Conservation (phyloP, 2,888 invertebrate species). For the Orgyia antiqua region DNA sequence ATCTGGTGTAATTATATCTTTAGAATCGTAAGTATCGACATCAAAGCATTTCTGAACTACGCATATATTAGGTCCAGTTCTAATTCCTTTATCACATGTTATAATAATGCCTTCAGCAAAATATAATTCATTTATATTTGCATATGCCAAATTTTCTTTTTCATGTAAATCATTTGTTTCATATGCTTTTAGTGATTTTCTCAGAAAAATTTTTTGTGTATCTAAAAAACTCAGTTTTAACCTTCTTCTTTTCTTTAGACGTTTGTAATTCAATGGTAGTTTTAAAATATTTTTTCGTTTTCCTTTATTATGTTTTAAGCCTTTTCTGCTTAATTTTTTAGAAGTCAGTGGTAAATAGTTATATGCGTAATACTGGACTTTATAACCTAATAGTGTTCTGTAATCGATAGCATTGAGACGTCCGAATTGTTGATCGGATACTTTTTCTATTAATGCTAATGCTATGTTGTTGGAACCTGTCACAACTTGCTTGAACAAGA, state of each 20-base stretch:
- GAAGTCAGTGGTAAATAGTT: background rate
- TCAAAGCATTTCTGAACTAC: too few species aligned
- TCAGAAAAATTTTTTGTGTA: too few species aligned
- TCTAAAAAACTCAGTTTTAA: too few species aligned
- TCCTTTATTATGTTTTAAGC: too few species aligned
- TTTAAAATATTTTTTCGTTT: background rate
- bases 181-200: too few species aligned
- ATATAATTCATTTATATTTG: too few species aligned
- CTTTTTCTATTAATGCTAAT: background rate
- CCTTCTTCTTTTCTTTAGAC: too few species aligned
- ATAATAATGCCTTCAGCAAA: background rate
- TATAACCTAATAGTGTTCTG: background rate
- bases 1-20: too few species aligned
- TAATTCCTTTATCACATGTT: constrained; percentile 1
- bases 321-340: background rate
- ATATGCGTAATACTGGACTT: background rate
- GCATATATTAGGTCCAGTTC: background rate
- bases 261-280: background rate
- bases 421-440: background rate
- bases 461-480: constrained; percentile 1
- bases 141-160: too few species aligned
- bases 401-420: background rate
- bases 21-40: too few species aligned
- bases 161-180: too few species aligned
- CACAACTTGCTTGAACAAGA: background rate